Evolutionary conservation across 1,140 invertebrate genomes (phyloP).

Genomic region (Anastrepha ludens): DNA sequence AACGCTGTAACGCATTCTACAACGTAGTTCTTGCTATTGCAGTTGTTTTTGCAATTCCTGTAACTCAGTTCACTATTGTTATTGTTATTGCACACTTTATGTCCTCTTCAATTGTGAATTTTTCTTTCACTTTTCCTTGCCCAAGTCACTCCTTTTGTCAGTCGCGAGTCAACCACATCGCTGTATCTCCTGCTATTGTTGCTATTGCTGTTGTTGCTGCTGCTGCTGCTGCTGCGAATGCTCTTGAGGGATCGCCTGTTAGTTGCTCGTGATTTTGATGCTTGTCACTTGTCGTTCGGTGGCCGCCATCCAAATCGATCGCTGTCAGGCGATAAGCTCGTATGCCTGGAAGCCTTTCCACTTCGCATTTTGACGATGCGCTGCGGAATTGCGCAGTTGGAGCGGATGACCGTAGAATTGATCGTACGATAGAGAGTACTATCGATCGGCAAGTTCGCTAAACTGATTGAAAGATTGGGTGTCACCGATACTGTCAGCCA

Average conservation of each 20-base stretch:
- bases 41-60: neutral
- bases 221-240: neutral
- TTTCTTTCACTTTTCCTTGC: constrained; percentile 3
- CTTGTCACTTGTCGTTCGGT: constrained; percentile 46
- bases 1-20: neutral
- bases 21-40: too few relatives aligned
- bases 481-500: constrained; percentile 64
- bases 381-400: constrained; percentile 31
- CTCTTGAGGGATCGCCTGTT: constrained; percentile 33
- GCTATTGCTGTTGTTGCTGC: neutral
- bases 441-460: constrained; percentile 20
- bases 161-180: neutral
- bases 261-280: constrained; percentile 44
- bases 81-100: constrained; percentile 21
- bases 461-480: constrained; percentile 72
- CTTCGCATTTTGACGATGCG: constrained; percentile 20
- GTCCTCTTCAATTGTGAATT: constrained; percentile 37
- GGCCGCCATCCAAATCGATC: constrained; percentile 44
- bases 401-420: neutral
- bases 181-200: neutral
- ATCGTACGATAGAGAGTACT: neutral
- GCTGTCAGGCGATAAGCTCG: constrained; percentile 49
- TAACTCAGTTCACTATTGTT: neutral
- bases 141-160: neutral
- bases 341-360: constrained; percentile 11